phyloP scores from a whole-genome alignment of 2,888 invertebrate genomes.

The Tiliacea citrago region DNA sequence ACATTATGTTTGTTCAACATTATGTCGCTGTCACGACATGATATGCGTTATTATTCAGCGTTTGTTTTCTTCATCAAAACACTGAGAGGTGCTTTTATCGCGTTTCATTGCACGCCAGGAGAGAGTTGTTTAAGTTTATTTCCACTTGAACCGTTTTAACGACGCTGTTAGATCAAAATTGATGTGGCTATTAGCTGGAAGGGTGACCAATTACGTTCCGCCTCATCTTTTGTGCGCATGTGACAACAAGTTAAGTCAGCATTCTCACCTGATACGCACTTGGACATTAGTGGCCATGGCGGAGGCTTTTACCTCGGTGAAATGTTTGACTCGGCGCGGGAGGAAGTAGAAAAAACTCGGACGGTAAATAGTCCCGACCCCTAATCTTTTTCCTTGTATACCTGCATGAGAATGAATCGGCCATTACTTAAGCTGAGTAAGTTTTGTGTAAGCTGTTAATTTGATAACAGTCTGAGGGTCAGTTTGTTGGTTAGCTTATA shows the following conservation, averaged over 20 bases:
- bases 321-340: constrained; percentile 42
- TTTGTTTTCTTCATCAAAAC: constrained; percentile 54
- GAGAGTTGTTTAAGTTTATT: constrained; percentile 52
- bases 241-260: constrained; percentile 45
- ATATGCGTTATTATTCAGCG: constrained; percentile 56
- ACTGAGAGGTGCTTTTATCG: constrained; percentile 42
- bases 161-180: constrained; percentile 61
- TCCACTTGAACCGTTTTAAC: constrained; percentile 53
- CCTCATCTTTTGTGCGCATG: constrained; percentile 44
- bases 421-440: constrained; percentile 51
- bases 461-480: constrained; percentile 56
- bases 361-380: constrained; percentile 45
- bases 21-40: constrained; percentile 57
- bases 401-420: constrained; percentile 55
- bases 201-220: constrained; percentile 57
- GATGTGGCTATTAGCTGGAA: constrained; percentile 55
- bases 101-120: constrained; percentile 45
- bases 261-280: constrained; percentile 32
- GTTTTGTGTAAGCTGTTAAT: constrained; percentile 63
- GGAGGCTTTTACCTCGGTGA: constrained; percentile 52
- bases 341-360: constrained; percentile 46
- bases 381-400: constrained; percentile 58
- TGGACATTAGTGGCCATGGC: constrained; percentile 26
- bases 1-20: constrained; percentile 60
- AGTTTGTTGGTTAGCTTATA: constrained; percentile 36